These are phyloP conservation scores for Terrapene triunguis DNA, from an alignment of 2,113 vertebrate species.

Conservation along the genomic window DNA sequence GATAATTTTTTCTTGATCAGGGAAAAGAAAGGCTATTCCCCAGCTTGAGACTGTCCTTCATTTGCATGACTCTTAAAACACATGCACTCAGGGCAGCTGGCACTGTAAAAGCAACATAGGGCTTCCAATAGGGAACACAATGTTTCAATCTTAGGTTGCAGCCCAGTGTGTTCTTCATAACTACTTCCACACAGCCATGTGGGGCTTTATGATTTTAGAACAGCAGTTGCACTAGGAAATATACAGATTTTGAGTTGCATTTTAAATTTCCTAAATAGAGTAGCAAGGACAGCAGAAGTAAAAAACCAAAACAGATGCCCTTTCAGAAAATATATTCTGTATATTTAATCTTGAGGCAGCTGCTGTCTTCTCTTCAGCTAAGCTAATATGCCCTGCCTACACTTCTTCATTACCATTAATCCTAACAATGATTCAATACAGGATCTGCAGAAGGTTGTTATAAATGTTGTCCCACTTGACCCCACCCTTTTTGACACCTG, in stretches of 20 bases:
- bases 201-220: not conserved
- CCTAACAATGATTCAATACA: not conserved
- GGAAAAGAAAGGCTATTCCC: not conserved
- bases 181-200: not conserved
- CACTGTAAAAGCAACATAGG: not conserved
- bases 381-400: not conserved
- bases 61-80: not conserved
- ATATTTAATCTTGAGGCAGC: not conserved
- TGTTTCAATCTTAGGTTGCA: constrained; percentile 18
- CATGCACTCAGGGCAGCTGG: not conserved
- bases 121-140: not conserved
- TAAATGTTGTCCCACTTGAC: constrained; percentile 33
- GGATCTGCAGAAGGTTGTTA: not conserved
- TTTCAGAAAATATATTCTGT: not conserved
- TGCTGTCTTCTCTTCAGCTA: not conserved
- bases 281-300: not conserved
- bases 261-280: constrained; percentile 24
- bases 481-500: constrained; percentile 7
- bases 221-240: constrained; percentile 23
- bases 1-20: not conserved
- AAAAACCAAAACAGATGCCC: not conserved
- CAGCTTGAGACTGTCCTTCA: not conserved
- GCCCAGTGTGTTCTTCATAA: not conserved
- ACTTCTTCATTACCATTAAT: not conserved
- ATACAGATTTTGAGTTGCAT: constrained; percentile 7